Base-by-base conservation (phyloP, 2,113 vertebrate genomes). In the Nerophis lumbriciformis region DNA sequence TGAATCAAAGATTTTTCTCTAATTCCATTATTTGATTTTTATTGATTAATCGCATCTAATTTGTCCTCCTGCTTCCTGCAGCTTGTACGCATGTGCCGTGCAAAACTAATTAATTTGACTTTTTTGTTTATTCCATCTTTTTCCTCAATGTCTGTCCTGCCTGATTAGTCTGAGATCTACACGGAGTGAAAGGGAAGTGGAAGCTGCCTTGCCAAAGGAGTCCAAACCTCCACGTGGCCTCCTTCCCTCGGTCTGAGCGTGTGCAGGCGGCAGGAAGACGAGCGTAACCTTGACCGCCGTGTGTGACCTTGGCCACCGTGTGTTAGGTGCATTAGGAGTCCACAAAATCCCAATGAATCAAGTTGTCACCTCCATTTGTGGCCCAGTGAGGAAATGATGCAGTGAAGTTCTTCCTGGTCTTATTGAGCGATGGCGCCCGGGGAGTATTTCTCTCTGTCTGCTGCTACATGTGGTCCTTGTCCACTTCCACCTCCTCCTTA, bases 371-470 rank as follows among this genome's bases (percentile, higher is more conserved):
- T 11, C 59, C 35, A 65, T 71, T 75, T 76, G 79, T 54, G 4
- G 11, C 61, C 66, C 71, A 79, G 82, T 66, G 72, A 74, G 78
- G 72, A 73, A 87, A 83, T 80, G 68, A 78, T 84, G 81, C 66
- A 79, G 75, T 76, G 66, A 78, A 88, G 82, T 79, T 84, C 83
- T 83, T 82, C 78, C 74, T 66, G 56, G 62, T 77, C 72, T 72
- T 60, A 78, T 67, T 74, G 80, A 82, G 76, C 79, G 78, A 79
- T 63, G 47, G 61, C 62, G 69, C 44, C 2, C 45, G 68, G 68
- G 9, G 38, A 68, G 19, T 19, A 19, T 2, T 19, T 19, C 2
- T 67, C 36, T 48, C 71, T 83, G 84, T 83, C 84, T 79, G 81
- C 79, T 66, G 65, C 77, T 83, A 68, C 82, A 81, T 76, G 66